A percentile compares a stretch with the other conserved stretches of the same genome.
phyloP scores from a whole-genome alignment of 2,888 invertebrate species.

The Dascillus cervinus region DNA sequence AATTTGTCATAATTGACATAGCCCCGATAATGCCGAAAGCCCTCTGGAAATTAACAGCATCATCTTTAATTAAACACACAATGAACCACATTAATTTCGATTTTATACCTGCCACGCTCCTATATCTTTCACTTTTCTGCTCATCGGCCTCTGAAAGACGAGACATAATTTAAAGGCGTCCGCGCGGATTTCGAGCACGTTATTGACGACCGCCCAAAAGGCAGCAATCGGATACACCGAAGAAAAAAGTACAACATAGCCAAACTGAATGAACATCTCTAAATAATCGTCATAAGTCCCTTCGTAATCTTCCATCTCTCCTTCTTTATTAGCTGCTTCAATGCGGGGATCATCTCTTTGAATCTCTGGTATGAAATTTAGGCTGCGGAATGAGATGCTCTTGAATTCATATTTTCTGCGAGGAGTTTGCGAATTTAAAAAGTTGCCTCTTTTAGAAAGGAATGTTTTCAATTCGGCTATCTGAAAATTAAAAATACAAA shows the following conservation, averaged over 20 bases:
- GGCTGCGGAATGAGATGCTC: neutral
- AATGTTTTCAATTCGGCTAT: neutral
- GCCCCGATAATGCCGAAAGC: conserved; percentile 61
- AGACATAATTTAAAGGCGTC: conserved; percentile 69
- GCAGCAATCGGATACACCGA: conserved; percentile 71
- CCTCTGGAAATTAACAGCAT: conserved; percentile 39
- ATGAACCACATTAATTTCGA: neutral
- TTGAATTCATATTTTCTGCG: too few species aligned
- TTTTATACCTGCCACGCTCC: conserved; percentile 69
- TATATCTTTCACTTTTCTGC: conserved; percentile 58
- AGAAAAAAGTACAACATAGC: conserved; percentile 70
- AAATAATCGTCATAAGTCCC: conserved; percentile 71
- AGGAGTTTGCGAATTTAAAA: too few species aligned
- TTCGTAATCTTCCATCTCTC: conserved; percentile 61
- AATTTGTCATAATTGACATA: conserved; percentile 66
- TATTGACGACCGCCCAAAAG: conserved; percentile 65
- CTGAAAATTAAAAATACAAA: neutral
- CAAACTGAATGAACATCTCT: conserved; percentile 72
- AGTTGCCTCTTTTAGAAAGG: neutral
- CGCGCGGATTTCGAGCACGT: conserved; percentile 64
- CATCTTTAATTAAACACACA: neutral
- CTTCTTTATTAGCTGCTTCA: conserved; percentile 48
- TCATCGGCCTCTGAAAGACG: conserved; percentile 60
- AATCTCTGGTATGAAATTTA: conserved; percentile 29
- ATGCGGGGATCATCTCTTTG: conserved; percentile 43